phyloP scores from a whole-genome alignment of 2,888 invertebrate genomes.

The Eupeodes luniger region DNA sequence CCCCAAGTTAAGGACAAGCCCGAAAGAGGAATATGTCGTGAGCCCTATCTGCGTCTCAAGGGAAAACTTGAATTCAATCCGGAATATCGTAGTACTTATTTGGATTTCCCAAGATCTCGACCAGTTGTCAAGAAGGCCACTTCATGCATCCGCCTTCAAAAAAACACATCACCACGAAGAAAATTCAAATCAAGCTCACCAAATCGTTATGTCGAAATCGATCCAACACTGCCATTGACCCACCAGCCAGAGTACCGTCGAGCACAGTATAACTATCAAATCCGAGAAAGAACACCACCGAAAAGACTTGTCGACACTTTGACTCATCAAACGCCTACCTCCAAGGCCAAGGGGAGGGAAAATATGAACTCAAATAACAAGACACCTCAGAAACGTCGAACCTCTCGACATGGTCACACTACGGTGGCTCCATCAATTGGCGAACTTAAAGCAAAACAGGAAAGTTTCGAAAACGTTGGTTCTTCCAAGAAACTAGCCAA shows the following conservation, averaged over 20 bases:
- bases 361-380: conserved; percentile 65
- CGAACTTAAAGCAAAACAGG: conserved; percentile 74
- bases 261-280: conserved; percentile 82
- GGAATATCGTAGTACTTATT: conserved; percentile 83
- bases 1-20: conserved; percentile 82
- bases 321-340: conserved; percentile 4
- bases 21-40: conserved; percentile 83
- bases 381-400: conserved; percentile 77
- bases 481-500: conserved; percentile 79
- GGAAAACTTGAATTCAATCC: conserved; percentile 84
- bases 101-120: conserved; percentile 83
- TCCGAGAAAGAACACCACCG: conserved; percentile 80
- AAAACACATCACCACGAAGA: conserved; percentile 77
- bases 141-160: conserved; percentile 82
- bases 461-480: conserved; percentile 80
- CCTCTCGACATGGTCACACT: conserved; percentile 78
- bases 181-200: conserved; percentile 77
- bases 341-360: conserved; percentile 61
- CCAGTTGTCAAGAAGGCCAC: conserved; percentile 82
- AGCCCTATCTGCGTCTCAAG: conserved; percentile 82
- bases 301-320: conserved; percentile 69
- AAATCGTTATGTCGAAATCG: conserved; percentile 63
- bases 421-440: conserved; percentile 66
- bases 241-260: conserved; percentile 83
- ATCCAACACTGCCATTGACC: conserved; percentile 78